These are phyloP conservation scores for Microcebus murinus DNA, from an alignment of 2,113 vertebrate species.

Conservation along the genomic window DNA sequence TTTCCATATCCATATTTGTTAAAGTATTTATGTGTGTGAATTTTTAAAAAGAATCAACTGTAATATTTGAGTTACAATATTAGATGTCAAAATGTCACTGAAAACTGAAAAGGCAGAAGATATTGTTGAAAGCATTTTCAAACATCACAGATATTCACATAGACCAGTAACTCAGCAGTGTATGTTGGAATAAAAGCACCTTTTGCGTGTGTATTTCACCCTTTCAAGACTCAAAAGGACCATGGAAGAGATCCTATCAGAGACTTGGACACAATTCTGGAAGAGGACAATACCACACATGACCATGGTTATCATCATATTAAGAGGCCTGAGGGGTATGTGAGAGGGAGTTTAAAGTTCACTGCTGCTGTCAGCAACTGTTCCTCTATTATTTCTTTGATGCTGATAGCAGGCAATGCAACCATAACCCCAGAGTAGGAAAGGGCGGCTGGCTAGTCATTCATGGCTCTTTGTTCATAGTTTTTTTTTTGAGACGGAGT, in stretches of 20 bases:
- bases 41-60: background rate
- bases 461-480: background rate
- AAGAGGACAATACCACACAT: background rate
- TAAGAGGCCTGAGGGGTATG: background rate
- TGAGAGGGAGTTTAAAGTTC: background rate
- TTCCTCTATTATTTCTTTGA: background rate
- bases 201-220: background rate
- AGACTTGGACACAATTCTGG: background rate
- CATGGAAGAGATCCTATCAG: background rate
- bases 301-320: fast-evolving
- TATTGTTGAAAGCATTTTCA: background rate
- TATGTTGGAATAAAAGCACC: background rate
- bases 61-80: background rate
- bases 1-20: background rate
- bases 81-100: background rate
- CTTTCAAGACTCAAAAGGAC: background rate
- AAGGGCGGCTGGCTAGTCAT: background rate
- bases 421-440: background rate
- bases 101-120: background rate
- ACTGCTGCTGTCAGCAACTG: background rate
- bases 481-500: too few species aligned
- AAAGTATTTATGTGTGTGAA: background rate
- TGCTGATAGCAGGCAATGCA: background rate
- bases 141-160: background rate
- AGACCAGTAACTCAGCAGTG: background rate